Evolutionary conservation across 2,888 invertebrate genomes (phyloP).

Genomic region (Orchesella flavescens): DNA sequence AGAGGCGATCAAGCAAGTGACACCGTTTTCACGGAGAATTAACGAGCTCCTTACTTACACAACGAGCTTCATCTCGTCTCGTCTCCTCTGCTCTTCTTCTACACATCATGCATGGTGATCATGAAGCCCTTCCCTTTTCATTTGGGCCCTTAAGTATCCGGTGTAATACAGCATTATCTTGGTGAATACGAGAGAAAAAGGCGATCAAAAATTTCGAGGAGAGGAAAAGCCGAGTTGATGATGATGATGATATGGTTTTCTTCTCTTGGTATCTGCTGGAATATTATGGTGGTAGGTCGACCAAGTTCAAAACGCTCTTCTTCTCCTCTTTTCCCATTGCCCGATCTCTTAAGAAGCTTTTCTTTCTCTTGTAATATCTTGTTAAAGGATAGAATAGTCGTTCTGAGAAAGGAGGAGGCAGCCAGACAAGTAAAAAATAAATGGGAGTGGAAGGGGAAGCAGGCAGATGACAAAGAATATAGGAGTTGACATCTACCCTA

Average conservation of each 20-base stretch:
- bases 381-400: too few species aligned
- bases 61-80: too few species aligned
- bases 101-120: not conserved
- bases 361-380: too few species aligned
- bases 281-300: not conserved
- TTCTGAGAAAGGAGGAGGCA: too few species aligned
- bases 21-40: slow-evolving; percentile 33
- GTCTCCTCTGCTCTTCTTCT: too few species aligned
- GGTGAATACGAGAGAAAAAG: not conserved
- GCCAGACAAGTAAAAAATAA: not conserved
- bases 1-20: slow-evolving; percentile 29
- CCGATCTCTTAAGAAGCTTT: too few species aligned
- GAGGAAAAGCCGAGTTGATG: too few species aligned
- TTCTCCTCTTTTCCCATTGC: not conserved
- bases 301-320: not conserved
- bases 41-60: slow-evolving; percentile 5
- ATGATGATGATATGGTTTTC: too few species aligned
- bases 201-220: not conserved
- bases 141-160: slow-evolving; percentile 1
- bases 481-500: not conserved
- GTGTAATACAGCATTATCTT: not conserved
- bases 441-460: not conserved
- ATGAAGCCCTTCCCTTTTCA: not conserved
- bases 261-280: not conserved
- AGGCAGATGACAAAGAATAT: not conserved